Base-by-base conservation (phyloP, 2,888 invertebrate species). In the Leptopterna dolabrata region DNA sequence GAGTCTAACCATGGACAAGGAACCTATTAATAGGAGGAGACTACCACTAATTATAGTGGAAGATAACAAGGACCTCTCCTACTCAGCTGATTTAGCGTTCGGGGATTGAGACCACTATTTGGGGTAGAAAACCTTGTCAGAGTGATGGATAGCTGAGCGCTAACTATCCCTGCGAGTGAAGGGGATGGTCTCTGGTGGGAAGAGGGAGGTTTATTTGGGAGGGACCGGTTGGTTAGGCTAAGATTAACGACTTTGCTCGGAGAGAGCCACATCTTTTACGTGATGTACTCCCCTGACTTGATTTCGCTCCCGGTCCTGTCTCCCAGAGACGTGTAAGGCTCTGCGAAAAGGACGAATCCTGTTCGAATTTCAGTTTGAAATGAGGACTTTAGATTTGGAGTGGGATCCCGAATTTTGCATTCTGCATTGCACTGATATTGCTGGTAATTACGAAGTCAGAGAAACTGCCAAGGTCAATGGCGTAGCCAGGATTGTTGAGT, bases 71-170 rank as follows among this genome's bases (percentile, higher is more conserved):
- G 36, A 36, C 30, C 73, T 27, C 27, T 36, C 36, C 73, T 41
- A 73, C 73, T 41, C 36, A 73, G 29, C 73, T 73, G 73, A 73
- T 73, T 73, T 73, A 73, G 73, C 19, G 73, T 73, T 73, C 16
- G 73, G 73, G 73, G 73, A 73, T 73, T 73, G 73, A 73, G 73
- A 73, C 73, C 73, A 73, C 73, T 73, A 73, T 73, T 73, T 73
- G 73, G 73, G 73, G 73, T 73, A 36, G 73, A 73, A 73, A 73
- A 36, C 36, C 36, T 73, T 73, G 73, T 73, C 73, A 73, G 73
- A 36, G 73, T 73, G 73, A 73, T 73, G 73, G 73, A 73, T 73
- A 73, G 73, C 73, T 36, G 73, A 73, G 36, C 73, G 73, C 73
- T 73, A 73, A 73, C 73, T 73, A 73, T 41, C 73, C 73, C 73